Evolutionary conservation across 2,797 vertebrate genomes (phyloP), one percentile per base, ranked within the genome.

Genomic region (Glyptemys insculpta): DNA sequence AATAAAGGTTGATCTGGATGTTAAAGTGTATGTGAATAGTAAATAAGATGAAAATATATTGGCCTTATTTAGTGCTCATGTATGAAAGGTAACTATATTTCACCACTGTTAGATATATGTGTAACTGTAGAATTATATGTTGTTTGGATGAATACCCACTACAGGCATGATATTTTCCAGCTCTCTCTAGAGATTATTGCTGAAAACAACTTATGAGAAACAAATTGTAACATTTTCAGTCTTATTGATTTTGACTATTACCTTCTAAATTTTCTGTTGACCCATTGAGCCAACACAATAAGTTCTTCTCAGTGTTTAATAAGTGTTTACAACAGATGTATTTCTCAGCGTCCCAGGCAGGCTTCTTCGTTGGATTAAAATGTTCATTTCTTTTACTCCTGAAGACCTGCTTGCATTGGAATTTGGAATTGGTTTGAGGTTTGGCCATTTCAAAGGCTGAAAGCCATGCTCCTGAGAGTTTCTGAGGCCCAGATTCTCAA

Each of bases 371-470:
- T 86, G 94, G 96, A 93, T 91, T 92, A 96, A 94, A 96, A 95
- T 96, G 89, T 94, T 96, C 96, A 91, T 96, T 96, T 96, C 93
- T 94, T 96, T 94, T 86, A 86, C 82, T 97, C 84, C 90, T 74
- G 88, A 96, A 90, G 89, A 88, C 92, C 68, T 93, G 44, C 83
- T 95, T 23, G 21, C 86, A 56, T 23, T 95, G 83, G 50, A 90
- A 93, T 72, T 37, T 68, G 47, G 85, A 41, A 82, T 83, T 94
- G 72, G 85, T 96, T 94, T 89, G 57, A 87, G 81, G 74, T 56
- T 21, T 83, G 91, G 65, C 65, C 90, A 50, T 91, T 93, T 94
- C 65, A 83, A 86, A 94, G 65, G n/a, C 21, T 68, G 19, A 19
- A 68, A 12, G 52, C 57, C 82, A 49, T 88, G 37, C n/a, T 78